Percentiles rank a stretch among this genome's conserved stretches.
Evolutionary conservation across 2,113 vertebrate species (phyloP).

Genomic region (Tragelaphus buxtoni): DNA sequence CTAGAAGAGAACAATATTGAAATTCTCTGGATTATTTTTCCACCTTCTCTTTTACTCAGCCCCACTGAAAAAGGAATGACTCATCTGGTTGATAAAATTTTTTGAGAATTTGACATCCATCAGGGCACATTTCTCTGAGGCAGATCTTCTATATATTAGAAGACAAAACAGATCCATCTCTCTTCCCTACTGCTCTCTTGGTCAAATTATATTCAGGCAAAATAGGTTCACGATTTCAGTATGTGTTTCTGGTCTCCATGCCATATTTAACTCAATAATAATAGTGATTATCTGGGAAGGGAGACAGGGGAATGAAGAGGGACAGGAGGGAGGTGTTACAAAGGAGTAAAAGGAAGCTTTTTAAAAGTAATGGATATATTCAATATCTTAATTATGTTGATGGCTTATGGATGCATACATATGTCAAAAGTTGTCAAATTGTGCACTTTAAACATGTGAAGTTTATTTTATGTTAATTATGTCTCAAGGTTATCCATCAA

Average conservation of each 20-base stretch:
- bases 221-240: neutral
- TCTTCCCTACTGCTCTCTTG: neutral
- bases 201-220: neutral
- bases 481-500: neutral
- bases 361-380: neutral
- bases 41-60: neutral
- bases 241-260: neutral
- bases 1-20: neutral
- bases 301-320: neutral
- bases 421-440: neutral
- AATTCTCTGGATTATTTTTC: neutral
- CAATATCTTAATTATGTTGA: neutral
- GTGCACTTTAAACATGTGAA: neutral
- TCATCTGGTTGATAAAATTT: neutral
- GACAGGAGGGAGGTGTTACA: neutral
- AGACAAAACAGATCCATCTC: neutral
- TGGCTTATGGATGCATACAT: neutral
- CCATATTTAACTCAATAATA: neutral
- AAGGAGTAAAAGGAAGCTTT: neutral
- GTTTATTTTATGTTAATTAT: neutral
- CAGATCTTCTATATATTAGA: neutral
- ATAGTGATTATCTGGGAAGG: neutral
- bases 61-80: neutral
- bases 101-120: neutral
- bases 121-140: neutral